Base-by-base conservation (phyloP, 2,113 vertebrate genomes). In the Tyrannus savana region DNA sequence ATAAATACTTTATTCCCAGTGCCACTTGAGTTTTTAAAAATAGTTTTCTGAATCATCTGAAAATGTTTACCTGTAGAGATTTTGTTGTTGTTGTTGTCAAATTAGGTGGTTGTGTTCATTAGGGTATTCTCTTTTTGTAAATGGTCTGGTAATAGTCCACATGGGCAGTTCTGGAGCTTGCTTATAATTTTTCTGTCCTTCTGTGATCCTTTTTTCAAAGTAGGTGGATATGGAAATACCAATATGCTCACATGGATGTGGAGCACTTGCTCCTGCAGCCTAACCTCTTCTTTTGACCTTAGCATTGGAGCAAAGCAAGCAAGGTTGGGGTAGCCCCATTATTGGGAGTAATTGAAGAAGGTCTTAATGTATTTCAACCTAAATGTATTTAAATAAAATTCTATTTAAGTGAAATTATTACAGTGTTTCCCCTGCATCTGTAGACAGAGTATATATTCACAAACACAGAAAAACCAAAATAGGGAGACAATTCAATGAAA, bases 231-330 rank as follows among this genome's bases (percentile, higher is more conserved):
- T 2, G 3, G 64, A 78, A 89, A 62, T 74, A 30, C 27, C 41
- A 60, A 0, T 81, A 19, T 64, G 46, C 31, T 93, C 21, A 19
- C 11, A 10, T 0, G 0, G n/a, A 8, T n/a, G 4, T 4, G 28
- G 12, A 62, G 14, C 27, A 7, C 44, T 44, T 71, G 37, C 30
- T 89, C 63, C 68, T 89, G 44, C 58, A 84, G 59, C 46, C 53
- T 52, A 10, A 50, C 21, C 23, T 52, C 66, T 56, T 60, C 77
- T 80, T 86, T 62, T 46, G 74, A 6, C 31, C 28, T 62, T 64
- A 49, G n/a, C 24, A 15, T 4, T 74, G n/a, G 27, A 87, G 31
- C 56, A 78, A 60, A 58, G 15, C 21, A 74, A 66, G 50, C 12
- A 62, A 28, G 28, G 59, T 14, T 84, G 64, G 44, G 63, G 74